Evolutionary conservation across 2,797 vertebrate genomes (phyloP).

Genomic region (Diplodus puntazzo): DNA sequence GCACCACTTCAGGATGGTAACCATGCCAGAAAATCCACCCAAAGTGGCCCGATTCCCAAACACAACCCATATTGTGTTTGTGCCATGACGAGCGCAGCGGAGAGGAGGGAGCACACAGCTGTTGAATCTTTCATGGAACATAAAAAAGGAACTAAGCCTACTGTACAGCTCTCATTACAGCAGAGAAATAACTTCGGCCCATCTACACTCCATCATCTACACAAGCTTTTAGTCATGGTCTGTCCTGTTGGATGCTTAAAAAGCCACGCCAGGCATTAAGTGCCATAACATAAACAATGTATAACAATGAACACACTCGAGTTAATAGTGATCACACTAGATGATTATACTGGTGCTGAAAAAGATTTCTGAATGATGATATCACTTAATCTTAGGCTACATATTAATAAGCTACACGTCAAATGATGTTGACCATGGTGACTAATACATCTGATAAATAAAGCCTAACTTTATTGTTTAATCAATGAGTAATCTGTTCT

Average conservation of each 20-base stretch:
- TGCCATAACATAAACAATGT: background rate
- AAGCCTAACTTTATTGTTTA: conserved; percentile 24
- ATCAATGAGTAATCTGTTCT: background rate
- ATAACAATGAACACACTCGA: background rate
- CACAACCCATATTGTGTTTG: conserved; percentile 54
- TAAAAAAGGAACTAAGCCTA: conserved; percentile 46
- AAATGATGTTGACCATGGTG: conserved; percentile 14
- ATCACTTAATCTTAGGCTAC: conserved; percentile 7
- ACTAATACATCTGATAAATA: conserved; percentile 11
- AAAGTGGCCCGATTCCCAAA: conserved; percentile 58
- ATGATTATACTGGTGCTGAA: background rate
- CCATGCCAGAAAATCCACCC: conserved; percentile 58
- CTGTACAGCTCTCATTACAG: conserved; percentile 51
- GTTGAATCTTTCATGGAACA: conserved; percentile 70
- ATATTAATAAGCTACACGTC: conserved; percentile 9
- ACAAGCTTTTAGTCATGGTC: conserved; percentile 7
- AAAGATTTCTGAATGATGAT: conserved; percentile 23
- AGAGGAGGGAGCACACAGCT: conserved; percentile 59
- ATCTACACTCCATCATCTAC: conserved; percentile 12
- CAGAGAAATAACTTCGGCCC: conserved; percentile 35
- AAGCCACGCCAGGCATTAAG: background rate
- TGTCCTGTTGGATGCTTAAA: conserved; percentile 16
- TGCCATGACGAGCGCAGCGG: conserved; percentile 30
- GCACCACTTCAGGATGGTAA: conserved; percentile 68
- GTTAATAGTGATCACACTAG: background rate